Percentiles rank a stretch among this genome's conserved stretches.
Conservation (phyloP, 2,113 vertebrate species). For the Callionymus lyra region DNA sequence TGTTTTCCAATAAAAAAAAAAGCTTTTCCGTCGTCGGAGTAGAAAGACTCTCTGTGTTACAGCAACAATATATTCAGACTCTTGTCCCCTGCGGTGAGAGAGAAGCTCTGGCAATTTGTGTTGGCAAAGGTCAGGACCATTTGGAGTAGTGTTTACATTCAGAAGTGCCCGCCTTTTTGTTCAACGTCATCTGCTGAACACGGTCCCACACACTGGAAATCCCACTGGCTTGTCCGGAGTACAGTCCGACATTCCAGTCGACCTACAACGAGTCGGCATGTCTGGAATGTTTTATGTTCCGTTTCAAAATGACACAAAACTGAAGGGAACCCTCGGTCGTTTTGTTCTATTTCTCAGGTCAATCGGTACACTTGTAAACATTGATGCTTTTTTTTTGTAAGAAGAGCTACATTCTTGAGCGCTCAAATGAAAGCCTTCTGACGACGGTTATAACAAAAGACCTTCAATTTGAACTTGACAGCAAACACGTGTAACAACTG, state of each 20-base stretch:
- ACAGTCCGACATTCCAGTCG: slow-evolving; percentile 48
- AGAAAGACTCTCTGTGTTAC: slow-evolving; percentile 25
- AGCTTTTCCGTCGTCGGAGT: slow-evolving; percentile 1
- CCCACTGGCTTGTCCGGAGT: slow-evolving; percentile 28
- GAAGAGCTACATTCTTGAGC: not conserved
- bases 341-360: too few relatives aligned
- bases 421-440: slow-evolving; percentile 31
- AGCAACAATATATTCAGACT: slow-evolving; percentile 46
- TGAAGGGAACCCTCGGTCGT: too few relatives aligned
- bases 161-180: slow-evolving; percentile 31
- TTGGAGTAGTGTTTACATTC: slow-evolving; percentile 57
- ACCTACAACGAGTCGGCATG: slow-evolving; percentile 43
- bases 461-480: slow-evolving; percentile 15
- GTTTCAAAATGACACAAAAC: slow-evolving; percentile 19
- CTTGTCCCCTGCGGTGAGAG: slow-evolving; percentile 41
- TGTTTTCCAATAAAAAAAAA: slow-evolving; percentile 21
- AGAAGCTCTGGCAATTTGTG: slow-evolving; percentile 40
- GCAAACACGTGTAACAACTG: slow-evolving; percentile 20
- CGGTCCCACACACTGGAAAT: slow-evolving; percentile 38
- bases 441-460: slow-evolving; percentile 20
- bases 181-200: slow-evolving; percentile 24
- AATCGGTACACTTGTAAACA: too few relatives aligned
- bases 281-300: slow-evolving; percentile 43
- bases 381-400: too few relatives aligned
- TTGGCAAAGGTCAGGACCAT: slow-evolving; percentile 52